phyloP scores from a whole-genome alignment of 2,113 vertebrate species.

The Bolborhynchus lineola region DNA sequence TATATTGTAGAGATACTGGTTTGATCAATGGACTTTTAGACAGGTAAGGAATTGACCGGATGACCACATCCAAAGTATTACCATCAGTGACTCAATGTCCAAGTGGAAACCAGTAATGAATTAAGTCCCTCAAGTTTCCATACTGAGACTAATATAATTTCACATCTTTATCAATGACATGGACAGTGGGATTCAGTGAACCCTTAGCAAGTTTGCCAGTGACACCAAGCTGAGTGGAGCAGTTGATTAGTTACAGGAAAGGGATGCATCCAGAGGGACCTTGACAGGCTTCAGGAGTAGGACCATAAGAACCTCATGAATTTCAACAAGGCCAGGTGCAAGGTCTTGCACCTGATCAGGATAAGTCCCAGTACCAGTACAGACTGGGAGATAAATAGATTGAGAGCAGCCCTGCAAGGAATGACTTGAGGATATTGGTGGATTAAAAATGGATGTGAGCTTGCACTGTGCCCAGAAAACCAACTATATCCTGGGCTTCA shows the following conservation, averaged over 20 bases:
- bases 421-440: not conserved
- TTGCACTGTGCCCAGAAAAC: not conserved
- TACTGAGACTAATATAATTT: not conserved
- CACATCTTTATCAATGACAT: not conserved
- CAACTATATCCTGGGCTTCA: rapidly evolving
- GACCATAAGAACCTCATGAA: not conserved
- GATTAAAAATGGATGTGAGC: not conserved
- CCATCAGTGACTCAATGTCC: not conserved
- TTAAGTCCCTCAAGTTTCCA: not conserved
- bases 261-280: not conserved
- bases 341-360: not conserved
- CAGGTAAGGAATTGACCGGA: not conserved
- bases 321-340: not conserved
- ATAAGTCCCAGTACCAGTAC: not conserved
- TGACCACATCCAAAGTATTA: rapidly evolving
- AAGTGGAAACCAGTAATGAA: not conserved
- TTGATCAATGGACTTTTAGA: not conserved
- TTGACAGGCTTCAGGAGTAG: not conserved
- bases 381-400: not conserved
- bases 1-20: not conserved
- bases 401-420: not conserved
- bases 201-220: not conserved
- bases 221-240: not conserved
- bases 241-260: not conserved
- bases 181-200: not conserved